Base-by-base conservation (phyloP, 2,113 vertebrate genomes). In the Sinocyclocheilus anshuiensis region DNA sequence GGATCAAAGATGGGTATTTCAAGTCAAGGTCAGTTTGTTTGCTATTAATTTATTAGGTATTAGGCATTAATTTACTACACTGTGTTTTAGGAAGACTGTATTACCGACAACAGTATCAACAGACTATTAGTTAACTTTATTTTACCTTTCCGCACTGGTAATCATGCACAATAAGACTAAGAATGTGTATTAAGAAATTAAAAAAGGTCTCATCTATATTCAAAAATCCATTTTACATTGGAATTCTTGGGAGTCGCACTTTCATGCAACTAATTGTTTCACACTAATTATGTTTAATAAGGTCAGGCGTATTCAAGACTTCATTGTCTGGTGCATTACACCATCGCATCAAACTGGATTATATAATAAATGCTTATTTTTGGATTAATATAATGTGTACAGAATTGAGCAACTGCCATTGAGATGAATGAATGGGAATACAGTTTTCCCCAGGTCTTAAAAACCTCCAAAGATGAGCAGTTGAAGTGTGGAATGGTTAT, bases 211-310 rank as follows among this genome's bases (percentile, higher is more conserved):
- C 20, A n/a, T 61, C 4, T 61, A 24, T 9, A 63, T 63, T 63
- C 22, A 61, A 61, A 24, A n/a, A 15, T 48, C 39, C n/a, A 42
- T 75, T 42, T 48, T 24, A 48, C 42, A 24, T 48, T 24, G 22
- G 4, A 0, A 24, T 4, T 24, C 9, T 33, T 77, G 71, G 57
- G 71, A 83, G 42, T 67, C 13, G 1, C 45, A 71, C 16, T 16
- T 74, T 20, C 24, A 6, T 65, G 29, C 0, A 76, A 77, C 24
- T 33, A 77, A 81, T 65, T 81, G 45, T 67, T 86, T 86, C 15
- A n/a, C n/a, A 24, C 63, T 65, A 86, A 76, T 82, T 74, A 65
- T 53, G 59, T 83, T 45, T 65, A 33, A 67, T 77, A 67, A 42
- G n/a, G 59, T 24, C 55, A 75, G 71, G 6, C 11, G 8, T 39